These are phyloP conservation scores for Margaritifera margaritifera DNA, from an alignment of 2,888 invertebrate genomes.

Conservation along the genomic window DNA sequence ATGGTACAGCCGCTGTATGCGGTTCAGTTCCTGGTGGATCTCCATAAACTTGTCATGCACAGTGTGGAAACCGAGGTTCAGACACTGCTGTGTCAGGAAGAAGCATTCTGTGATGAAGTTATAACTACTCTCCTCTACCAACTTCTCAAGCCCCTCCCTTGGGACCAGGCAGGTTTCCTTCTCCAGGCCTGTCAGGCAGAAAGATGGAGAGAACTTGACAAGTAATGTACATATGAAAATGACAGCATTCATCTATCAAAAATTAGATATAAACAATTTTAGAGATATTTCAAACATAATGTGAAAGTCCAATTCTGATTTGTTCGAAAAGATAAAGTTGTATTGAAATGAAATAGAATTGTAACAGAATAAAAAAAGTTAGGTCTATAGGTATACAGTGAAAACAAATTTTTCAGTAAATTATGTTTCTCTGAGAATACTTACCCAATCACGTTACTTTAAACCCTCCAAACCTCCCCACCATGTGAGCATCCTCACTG, in stretches of 20 bases:
- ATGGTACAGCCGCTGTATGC: slow-evolving; percentile 83
- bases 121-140: slow-evolving; percentile 42
- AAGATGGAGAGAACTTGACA: background rate
- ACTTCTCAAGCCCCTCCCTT: slow-evolving; percentile 65
- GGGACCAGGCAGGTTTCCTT: slow-evolving; percentile 89
- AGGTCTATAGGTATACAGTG: no score
- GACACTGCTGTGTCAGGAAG: slow-evolving; percentile 89
- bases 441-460: no score
- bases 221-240: background rate
- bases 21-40: slow-evolving; percentile 80
- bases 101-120: slow-evolving; percentile 91
- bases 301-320: no score
- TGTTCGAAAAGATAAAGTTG: no score
- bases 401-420: no score
- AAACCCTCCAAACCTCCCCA: no score
- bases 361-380: no score
- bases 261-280: no score
- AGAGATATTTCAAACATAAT: no score
- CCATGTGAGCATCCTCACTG: no score
- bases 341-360: no score
- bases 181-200: slow-evolving; percentile 38
- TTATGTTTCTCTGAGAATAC: no score
- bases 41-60: slow-evolving; percentile 75
- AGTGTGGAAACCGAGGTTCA: slow-evolving; percentile 81
- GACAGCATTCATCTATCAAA: background rate